A percentile compares a stretch with the other conserved stretches of the same genome.
Conservation (phyloP, 2,113 vertebrate species). For the Ceratotherium simum region DNA sequence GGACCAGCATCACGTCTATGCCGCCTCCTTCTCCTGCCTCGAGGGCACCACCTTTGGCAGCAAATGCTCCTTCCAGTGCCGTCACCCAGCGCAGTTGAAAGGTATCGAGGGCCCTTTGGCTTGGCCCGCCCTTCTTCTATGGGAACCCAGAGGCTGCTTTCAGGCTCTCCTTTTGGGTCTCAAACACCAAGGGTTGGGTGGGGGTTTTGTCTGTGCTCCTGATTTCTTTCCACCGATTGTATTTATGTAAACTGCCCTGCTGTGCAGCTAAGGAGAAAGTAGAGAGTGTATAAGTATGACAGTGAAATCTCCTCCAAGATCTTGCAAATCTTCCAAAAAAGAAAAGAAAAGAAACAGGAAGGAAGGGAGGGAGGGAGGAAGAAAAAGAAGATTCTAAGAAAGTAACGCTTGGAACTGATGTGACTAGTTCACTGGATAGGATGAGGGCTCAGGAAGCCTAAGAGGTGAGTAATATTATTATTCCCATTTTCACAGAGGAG, state of each 20-base stretch:
- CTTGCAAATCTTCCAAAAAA: conserved; percentile 72
- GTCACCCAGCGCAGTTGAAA: conserved; percentile 94
- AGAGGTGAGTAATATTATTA: background rate
- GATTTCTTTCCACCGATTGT: conserved; percentile 29
- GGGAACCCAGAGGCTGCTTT: background rate
- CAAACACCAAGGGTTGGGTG: too few relatives aligned
- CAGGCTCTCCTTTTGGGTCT: background rate
- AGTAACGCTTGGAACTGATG: background rate
- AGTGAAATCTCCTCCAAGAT: conserved; percentile 44
- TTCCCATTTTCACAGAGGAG: background rate
- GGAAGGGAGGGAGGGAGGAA: background rate
- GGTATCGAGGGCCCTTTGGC: conserved; percentile 84
- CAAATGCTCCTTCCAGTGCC: conserved; percentile 95
- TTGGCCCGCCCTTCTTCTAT: too few relatives aligned
- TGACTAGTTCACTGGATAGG: background rate
- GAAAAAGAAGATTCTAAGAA: background rate
- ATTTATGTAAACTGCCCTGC: conserved; percentile 55
- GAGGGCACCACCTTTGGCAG: conserved; percentile 97
- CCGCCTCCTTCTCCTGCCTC: conserved; percentile 93
- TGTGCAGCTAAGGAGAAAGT: background rate
- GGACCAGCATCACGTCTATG: conserved; percentile 96
- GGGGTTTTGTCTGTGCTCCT: conserved; percentile 12
- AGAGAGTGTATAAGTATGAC: conserved; percentile 47
- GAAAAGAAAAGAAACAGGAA: background rate
- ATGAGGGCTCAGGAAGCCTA: background rate